Base-by-base conservation (phyloP, 2,797 vertebrate genomes). In the Spheniscus humboldti region DNA sequence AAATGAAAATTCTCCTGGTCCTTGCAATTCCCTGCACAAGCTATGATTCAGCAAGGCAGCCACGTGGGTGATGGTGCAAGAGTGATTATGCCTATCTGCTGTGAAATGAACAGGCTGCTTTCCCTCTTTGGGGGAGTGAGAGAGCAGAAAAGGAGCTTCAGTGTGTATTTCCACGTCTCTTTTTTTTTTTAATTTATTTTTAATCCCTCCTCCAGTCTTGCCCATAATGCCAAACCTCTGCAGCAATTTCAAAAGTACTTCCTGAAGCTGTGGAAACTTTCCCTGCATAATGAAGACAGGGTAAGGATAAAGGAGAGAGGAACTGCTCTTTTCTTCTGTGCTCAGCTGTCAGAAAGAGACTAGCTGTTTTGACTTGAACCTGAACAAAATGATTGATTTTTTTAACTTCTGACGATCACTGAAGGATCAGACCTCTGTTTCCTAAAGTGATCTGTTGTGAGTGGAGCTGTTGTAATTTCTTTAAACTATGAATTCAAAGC, bases 161-260 rank as follows among this genome's bases (percentile, higher is more conserved):
- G 53, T 4, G 24, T 31, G 7, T 43, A 43, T 78, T 62, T 86
- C 13, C 19, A 7, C 12, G 50, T 28, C 20, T 25, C 1, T 30
- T 25, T 30, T 18, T 33, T 2, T 2, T 7, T 12, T 7, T 4
- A 5, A 4, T 5, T 1, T 22, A 11, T 41, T 52, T 35, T 4
- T 13, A 63, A 35, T 88, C 69, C 13, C 7, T 47, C 20, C 63
- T 88, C 7, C 50, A 24, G 63, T 50, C 56, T 67, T 56, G 63
- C 31, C 63, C 4, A 4, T 60, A 64, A 64, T 41, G 30, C 50
- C 79, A 86, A 78, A 83, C 47, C 57, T 84, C 57, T 0, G 0
- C 39, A 78, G 47, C 59, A 25, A 4, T 81, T 90, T 64, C 85
- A 43, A 18, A 91, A 77, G 68, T 18, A 22, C 41, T 95, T 94